Evolutionary conservation across 1,140 invertebrate genomes (phyloP), one percentile per base, ranked within the genome.

Genomic region (Drosophila watanabei): DNA sequence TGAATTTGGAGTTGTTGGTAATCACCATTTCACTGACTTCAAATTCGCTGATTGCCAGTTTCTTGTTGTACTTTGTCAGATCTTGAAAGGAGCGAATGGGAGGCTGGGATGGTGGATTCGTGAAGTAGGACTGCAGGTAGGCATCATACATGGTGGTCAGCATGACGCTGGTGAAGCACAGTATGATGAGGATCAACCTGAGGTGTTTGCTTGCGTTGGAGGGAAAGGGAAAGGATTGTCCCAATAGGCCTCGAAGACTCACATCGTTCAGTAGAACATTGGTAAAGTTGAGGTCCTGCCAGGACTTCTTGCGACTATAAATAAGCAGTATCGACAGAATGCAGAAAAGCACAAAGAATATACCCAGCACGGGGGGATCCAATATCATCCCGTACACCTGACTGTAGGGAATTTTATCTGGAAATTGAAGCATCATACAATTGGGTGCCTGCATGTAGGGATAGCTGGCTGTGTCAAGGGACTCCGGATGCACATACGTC

Each of bases 241-340:
- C 86, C 24, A 92, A n/a, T 2, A 92, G 30, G 4, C 86, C 85
- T 1, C 90, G 85, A 7, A 92, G 41, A 28, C 68, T 68, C 24
- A 72, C 81, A 32, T 86, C 84, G n/a, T 86, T 86, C 4, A 90
- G 48, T 20, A 89, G 58, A 4, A 86, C 9, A n/a, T 68, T 58
- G 20, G 30, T 4, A 1, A 85, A 16, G 39, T 24, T 86, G 0
- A 86, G 46, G 0, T 41, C 16, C 0, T 49, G 24, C 83, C 79
- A 86, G n/a, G 60, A 64, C 37, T 65, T 28, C 0, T 51, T 20
- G 10, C 61, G 37, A 16, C 68, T 68, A 39, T 83, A 80, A 32
- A 83, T 69, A 0, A 80, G 28, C 54, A 87, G 52, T 33, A 83
- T 51, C 0, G 84, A 80, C 14, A 91, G 43, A 18, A 80, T 11